A percentile compares a stretch with the other conserved stretches of the same genome.
These are phyloP conservation scores for Acholoe squamosa DNA, from an alignment of 2,888 invertebrate species.

Conservation along the genomic window DNA sequence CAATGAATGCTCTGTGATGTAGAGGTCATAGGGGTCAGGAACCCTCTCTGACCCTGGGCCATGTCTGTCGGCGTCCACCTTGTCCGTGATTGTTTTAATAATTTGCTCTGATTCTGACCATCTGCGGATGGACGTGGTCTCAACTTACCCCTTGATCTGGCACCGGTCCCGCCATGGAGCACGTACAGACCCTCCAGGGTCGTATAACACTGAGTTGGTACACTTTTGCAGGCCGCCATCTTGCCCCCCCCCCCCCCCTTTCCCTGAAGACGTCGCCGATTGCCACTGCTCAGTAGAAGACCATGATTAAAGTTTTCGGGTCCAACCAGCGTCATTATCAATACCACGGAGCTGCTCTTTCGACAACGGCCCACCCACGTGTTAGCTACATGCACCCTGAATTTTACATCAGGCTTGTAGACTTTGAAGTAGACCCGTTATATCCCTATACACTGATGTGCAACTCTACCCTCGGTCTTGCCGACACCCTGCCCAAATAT, in stretches of 20 bases:
- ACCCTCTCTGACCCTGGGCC: not conserved
- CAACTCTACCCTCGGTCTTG: not conserved
- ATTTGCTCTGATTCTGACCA: constrained; percentile 49
- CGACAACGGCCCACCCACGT: not conserved
- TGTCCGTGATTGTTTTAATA: constrained; percentile 57
- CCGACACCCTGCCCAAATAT: constrained; percentile 7
- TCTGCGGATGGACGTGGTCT: not conserved
- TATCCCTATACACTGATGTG: not conserved
- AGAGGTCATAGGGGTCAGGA: not conserved
- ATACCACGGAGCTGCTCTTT: no score
- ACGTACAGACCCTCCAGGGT: not conserved
- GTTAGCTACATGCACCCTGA: no score
- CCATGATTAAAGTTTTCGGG: no score
- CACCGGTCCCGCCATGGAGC: not conserved
- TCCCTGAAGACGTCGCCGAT: no score
- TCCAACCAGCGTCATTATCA: no score
- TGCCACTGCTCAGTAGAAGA: no score
- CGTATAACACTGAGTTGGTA: not conserved
- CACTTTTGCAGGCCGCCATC: not conserved
- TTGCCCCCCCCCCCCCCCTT: no score
- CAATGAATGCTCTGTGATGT: no score
- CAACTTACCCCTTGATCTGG: constrained; percentile 21
- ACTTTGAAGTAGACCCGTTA: no score
- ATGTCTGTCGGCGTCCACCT: not conserved
- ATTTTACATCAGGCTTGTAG: no score